These are phyloP conservation scores for Grus americana DNA, from an alignment of 2,113 vertebrate genomes.

Conservation along the genomic window DNA sequence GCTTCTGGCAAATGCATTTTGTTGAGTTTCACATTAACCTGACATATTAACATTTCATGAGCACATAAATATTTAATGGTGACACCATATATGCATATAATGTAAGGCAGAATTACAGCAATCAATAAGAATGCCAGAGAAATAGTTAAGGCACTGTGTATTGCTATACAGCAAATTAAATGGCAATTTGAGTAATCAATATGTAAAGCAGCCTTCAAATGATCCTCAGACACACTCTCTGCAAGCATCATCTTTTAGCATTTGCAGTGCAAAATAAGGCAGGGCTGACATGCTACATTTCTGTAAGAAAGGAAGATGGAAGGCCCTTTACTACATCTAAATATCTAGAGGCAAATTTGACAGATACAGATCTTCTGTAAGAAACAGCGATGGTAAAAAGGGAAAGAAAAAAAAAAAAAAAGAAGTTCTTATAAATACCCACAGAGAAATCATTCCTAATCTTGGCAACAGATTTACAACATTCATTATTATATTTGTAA, in stretches of 20 bases:
- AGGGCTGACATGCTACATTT: not conserved
- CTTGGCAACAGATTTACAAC: slow-evolving; percentile 31
- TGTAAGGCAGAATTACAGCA: slow-evolving; percentile 63
- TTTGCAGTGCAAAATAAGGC: slow-evolving; percentile 18
- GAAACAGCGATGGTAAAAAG: not conserved
- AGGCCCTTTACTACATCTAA: not conserved
- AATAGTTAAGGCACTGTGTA: slow-evolving; percentile 61
- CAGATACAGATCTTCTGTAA: not conserved
- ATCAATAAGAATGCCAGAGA: slow-evolving; percentile 70
- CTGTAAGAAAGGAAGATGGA: not conserved
- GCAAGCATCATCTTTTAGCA: not conserved
- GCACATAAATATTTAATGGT: slow-evolving; percentile 73
- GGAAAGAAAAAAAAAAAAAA: not conserved
- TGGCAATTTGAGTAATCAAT: slow-evolving; percentile 73
- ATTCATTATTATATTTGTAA: slow-evolving; percentile 28
- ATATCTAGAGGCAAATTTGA: not conserved
- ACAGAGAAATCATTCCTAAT: not conserved
- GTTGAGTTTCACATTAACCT: slow-evolving; percentile 56
- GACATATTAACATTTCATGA: slow-evolving; percentile 75
- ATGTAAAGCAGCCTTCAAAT: slow-evolving; percentile 66
- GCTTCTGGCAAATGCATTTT: slow-evolving; percentile 26
- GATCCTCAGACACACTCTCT: slow-evolving; percentile 10
- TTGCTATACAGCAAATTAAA: slow-evolving; percentile 74
- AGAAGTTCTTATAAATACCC: not conserved
- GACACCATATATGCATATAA: slow-evolving; percentile 62